A percentile compares a stretch with the other conserved stretches of the same genome.
phyloP scores from a whole-genome alignment of 1,140 invertebrate species.

The Cotesia vestalis region DNA sequence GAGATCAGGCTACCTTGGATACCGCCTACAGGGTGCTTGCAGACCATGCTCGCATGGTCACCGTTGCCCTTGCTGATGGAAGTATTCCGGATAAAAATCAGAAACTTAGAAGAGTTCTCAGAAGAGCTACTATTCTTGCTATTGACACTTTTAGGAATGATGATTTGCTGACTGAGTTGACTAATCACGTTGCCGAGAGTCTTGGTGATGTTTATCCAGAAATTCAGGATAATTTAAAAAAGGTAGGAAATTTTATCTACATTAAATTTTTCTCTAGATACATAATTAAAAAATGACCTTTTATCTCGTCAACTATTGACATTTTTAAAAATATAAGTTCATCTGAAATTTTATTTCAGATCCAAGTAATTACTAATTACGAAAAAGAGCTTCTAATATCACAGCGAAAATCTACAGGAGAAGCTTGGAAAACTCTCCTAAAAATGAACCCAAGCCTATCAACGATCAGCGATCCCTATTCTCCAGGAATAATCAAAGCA shows the following conservation, averaged over 20 bases:
- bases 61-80: constrained; percentile 84
- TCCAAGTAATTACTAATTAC: constrained; percentile 75
- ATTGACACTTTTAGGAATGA: constrained; percentile 73
- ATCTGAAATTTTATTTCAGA: constrained; percentile 53
- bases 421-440: constrained; percentile 73
- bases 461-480: constrained; percentile 69
- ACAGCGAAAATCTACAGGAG: constrained; percentile 65
- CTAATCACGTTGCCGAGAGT: constrained; percentile 74
- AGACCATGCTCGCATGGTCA: constrained; percentile 88
- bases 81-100: constrained; percentile 81
- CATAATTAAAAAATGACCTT: no score
- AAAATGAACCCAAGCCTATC: constrained; percentile 70
- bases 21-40: constrained; percentile 85
- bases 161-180: constrained; percentile 71
- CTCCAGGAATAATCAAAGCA: constrained; percentile 73
- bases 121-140: constrained; percentile 77
- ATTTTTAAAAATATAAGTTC: no score
- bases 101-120: constrained; percentile 81
- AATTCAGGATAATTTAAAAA: constrained; percentile 72
- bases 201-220: constrained; percentile 86
- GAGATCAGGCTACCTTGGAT: constrained; percentile 69
- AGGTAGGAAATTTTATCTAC: constrained; percentile 59
- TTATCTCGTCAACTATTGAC: no score
- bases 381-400: constrained; percentile 74
- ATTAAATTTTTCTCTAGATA: no score